Conservation (phyloP, 2,113 vertebrate species). For the Muntiacus reevesi region DNA sequence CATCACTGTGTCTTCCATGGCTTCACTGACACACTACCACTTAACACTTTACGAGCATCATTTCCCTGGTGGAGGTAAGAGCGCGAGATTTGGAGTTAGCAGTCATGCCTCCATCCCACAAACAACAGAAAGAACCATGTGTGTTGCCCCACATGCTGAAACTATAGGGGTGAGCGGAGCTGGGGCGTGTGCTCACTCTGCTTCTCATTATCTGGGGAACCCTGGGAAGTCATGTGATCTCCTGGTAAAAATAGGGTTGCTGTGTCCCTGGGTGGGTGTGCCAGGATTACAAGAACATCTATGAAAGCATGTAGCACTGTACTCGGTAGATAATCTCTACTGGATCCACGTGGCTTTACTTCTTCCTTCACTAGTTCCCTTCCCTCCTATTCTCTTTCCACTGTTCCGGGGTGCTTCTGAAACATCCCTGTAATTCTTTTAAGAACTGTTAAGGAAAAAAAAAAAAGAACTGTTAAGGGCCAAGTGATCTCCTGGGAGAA, state of each 20-base stretch:
- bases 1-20: background rate
- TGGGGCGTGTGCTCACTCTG: background rate
- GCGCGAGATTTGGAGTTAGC: background rate
- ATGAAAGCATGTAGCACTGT: background rate
- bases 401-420: background rate
- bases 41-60: background rate
- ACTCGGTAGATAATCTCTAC: fast-evolving
- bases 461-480: background rate
- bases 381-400: background rate
- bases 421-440: background rate
- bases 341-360: background rate
- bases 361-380: background rate
- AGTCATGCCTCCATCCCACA: background rate
- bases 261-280: background rate
- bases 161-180: background rate
- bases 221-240: background rate
- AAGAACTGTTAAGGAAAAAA: background rate
- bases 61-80: background rate
- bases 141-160: fast-evolving
- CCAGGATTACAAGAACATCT: background rate
- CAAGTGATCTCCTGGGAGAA: background rate
- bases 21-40: background rate
- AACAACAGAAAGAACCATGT: background rate
- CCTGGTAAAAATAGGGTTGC: background rate
- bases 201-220: background rate